Percentiles rank a stretch among this genome's conserved stretches.
phyloP scores from a whole-genome alignment of 2,888 invertebrate genomes.

The Parthenolecanium corni region DNA sequence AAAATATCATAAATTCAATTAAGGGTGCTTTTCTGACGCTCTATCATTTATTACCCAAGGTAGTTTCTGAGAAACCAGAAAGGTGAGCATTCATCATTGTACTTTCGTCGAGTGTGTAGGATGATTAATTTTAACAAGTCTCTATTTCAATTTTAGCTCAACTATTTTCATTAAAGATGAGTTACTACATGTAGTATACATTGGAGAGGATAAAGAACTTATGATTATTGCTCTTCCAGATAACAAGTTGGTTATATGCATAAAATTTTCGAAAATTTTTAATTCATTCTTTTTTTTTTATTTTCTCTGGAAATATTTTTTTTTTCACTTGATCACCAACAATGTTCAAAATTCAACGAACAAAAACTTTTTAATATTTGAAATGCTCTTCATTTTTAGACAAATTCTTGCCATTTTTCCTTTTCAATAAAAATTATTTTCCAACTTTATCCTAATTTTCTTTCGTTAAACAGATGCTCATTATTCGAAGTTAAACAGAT shows the following conservation, averaged over 20 bases:
- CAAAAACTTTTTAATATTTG: too few species aligned
- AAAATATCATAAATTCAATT: constrained; percentile 13
- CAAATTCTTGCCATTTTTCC: too few species aligned
- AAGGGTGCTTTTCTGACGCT: constrained; percentile 30
- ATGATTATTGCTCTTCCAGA: constrained; percentile 13
- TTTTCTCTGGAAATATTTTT: not conserved
- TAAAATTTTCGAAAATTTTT: not conserved
- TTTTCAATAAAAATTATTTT: too few species aligned
- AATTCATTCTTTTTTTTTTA: not conserved
- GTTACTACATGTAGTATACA: constrained; percentile 9
- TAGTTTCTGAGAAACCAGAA: constrained; percentile 19
- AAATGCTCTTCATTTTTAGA: too few species aligned
- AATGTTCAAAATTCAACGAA: too few species aligned
- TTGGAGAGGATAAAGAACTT: constrained; percentile 5
- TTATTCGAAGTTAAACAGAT: constrained; percentile 11
- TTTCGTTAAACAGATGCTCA: not conserved
- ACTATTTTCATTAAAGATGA: constrained; percentile 3
- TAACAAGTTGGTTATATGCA: constrained; percentile 3
- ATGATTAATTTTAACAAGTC: not conserved
- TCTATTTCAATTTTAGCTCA: constrained; percentile 1
- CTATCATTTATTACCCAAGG: constrained; percentile 26
- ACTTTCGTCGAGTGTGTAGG: too few species aligned
- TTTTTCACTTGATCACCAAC: too few species aligned
- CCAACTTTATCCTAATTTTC: too few species aligned
- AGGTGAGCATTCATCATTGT: too few species aligned